Base-by-base conservation (phyloP, 2,888 invertebrate species). In the Caenorhabditis sp. region DNA sequence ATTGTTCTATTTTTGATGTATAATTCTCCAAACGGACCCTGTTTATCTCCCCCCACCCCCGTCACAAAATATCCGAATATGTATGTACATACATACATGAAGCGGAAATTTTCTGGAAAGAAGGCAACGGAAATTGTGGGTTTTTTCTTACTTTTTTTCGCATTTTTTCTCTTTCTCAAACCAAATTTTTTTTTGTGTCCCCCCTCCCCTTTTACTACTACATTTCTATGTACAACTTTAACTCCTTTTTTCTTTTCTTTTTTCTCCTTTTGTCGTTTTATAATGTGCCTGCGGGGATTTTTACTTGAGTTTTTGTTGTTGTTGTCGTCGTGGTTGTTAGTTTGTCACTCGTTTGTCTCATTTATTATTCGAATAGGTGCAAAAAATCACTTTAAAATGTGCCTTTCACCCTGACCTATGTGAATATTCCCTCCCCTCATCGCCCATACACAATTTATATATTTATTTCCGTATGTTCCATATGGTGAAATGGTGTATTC, bases 71-170 rank as follows among this genome's bases (percentile, higher is more conserved):
- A 43, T 17, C 43, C 17, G 17, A 43, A 43, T 43, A 43, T 10
- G 17, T 43, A 43, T 10, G 17, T 43, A 43, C 17, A 43, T 36
- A 10, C 36, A 36, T 43, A 43, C 14, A 17, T 43, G 43, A 17
- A 43, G 43, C 43, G 43, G 43, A 43, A 43, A 17, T 43, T 43
- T 43, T 43, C 31, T 43, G 14, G 17, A 43, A 14, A 43, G 43
- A 43, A 43, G 43, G 43, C 43, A 43, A 43, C 43, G 43, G 43
- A 43, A 43, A 43, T 43, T 43, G 43, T 43, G 43, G 43, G 43
- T 43, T 43, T 43, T 43, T 43, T 43, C 43, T 43, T 43, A 17
- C 43, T 43, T 43, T 43, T 43, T 43, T 43, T 43, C 43, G 12
- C 17, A 3, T 43, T 43, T 17, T 43, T 17, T 43, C 17, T 43